phyloP scores from a whole-genome alignment of 2,113 vertebrate genomes.

The Cyanoderma ruficeps region DNA sequence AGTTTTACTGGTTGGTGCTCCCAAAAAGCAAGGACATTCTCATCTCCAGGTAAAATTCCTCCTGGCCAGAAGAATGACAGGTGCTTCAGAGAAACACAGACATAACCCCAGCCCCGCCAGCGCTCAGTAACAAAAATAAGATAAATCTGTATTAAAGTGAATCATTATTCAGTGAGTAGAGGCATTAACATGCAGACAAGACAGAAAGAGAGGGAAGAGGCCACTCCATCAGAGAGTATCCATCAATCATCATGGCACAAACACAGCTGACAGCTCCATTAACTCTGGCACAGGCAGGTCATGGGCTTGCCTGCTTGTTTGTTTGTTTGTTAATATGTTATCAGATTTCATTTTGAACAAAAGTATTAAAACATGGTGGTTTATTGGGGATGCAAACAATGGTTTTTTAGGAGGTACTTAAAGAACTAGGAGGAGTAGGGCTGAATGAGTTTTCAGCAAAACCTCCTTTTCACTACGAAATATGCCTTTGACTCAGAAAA shows the following conservation, averaged over 20 bases:
- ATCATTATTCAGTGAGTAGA: not conserved
- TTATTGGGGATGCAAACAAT: not conserved
- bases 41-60: not conserved
- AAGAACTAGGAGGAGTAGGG: not conserved
- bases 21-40: not conserved
- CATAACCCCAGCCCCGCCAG: not conserved
- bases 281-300: not conserved
- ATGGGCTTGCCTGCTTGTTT: not conserved
- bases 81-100: not conserved
- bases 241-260: not conserved
- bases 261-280: not conserved
- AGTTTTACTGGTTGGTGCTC: not conserved
- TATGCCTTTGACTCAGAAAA: not conserved
- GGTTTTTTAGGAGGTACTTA: not conserved
- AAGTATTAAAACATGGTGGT: not conserved
- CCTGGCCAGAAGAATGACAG: not conserved
- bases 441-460: not conserved
- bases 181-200: slow-evolving; percentile 28
- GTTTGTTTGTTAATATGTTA: not conserved
- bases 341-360: not conserved
- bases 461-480: not conserved
- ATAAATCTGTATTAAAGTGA: not conserved
- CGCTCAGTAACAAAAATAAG: not conserved
- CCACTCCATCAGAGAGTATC: not conserved
- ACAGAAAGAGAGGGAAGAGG: not conserved